phyloP scores from a whole-genome alignment of 2,113 vertebrate genomes.

The Brachypodius melanocephalos region DNA sequence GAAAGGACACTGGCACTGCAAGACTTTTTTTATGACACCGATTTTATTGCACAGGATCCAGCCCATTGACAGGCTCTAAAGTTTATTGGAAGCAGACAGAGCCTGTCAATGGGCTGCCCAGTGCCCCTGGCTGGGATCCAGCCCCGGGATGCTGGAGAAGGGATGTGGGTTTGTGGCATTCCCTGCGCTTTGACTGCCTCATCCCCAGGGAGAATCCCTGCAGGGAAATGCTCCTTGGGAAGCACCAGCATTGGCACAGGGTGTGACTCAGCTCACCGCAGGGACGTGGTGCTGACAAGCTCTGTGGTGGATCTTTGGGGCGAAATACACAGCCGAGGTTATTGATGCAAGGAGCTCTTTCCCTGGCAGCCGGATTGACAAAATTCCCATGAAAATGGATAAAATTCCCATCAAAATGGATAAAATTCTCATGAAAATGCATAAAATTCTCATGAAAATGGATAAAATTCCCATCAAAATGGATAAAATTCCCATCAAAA shows the following conservation, averaged over 20 bases:
- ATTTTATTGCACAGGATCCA: constrained; percentile 48
- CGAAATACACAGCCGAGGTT: neutral
- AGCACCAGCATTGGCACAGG: accelerated
- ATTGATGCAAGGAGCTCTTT: accelerated
- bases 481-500: too few species aligned
- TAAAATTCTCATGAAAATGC: neutral
- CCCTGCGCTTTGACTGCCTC: accelerated
- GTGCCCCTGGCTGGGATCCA: neutral
- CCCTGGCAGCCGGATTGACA: neutral
- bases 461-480: neutral
- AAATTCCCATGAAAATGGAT: too few species aligned
- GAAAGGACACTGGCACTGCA: constrained; percentile 13
- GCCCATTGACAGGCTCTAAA: constrained; percentile 60
- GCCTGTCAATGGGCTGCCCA: neutral
- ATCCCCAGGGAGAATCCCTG: neutral
- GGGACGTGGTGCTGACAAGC: neutral
- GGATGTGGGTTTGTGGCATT: neutral
- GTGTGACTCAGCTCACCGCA: accelerated
- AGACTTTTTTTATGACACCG: constrained; percentile 49
- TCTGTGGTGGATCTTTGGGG: neutral
- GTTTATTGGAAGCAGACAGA: constrained; percentile 65
- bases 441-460: neutral
- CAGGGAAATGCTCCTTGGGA: accelerated
- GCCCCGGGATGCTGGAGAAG: neutral
- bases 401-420: neutral